These are phyloP conservation scores for Amblyjoppa fuscipennis DNA, from an alignment of 2,888 invertebrate genomes.

Conservation along the genomic window DNA sequence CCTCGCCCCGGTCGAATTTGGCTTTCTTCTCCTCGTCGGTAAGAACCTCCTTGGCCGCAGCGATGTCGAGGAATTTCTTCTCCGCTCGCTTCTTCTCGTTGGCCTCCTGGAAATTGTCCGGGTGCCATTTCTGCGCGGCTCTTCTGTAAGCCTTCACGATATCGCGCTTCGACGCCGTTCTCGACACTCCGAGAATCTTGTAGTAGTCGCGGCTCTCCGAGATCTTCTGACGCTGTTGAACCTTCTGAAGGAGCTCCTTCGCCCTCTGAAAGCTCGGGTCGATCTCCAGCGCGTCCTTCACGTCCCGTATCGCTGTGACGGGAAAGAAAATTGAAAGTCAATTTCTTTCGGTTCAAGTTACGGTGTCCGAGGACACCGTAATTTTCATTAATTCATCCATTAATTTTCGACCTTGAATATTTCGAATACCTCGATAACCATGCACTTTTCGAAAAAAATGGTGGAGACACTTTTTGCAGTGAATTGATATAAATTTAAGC, in stretches of 20 bases:
- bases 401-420: no score
- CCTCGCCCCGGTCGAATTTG: constrained; percentile 97
- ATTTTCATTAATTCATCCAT: no score
- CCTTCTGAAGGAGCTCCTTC: constrained; percentile 94
- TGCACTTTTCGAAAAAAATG: no score
- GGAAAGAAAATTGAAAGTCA: neutral
- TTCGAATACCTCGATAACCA: no score
- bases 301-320: constrained; percentile 93
- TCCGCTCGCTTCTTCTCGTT: constrained; percentile 97
- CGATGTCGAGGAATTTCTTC: constrained; percentile 99
- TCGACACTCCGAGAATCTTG: constrained; percentile 96
- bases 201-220: constrained; percentile 98
- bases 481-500: no score
- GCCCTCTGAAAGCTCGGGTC: constrained; percentile 93
- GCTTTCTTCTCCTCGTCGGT: constrained; percentile 96
- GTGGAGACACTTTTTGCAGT: no score
- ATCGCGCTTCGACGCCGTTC: constrained; percentile 96
- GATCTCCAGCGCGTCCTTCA: constrained; percentile 93
- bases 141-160: constrained; percentile 98
- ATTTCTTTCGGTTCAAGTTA: no score
- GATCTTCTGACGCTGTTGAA: constrained; percentile 96
- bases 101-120: constrained; percentile 95
- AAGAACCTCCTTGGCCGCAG: constrained; percentile 98
- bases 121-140: constrained; percentile 99
- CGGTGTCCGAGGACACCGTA: no score